phyloP scores from a whole-genome alignment of 2,113 vertebrate species.

The Brachirus orientalis region DNA sequence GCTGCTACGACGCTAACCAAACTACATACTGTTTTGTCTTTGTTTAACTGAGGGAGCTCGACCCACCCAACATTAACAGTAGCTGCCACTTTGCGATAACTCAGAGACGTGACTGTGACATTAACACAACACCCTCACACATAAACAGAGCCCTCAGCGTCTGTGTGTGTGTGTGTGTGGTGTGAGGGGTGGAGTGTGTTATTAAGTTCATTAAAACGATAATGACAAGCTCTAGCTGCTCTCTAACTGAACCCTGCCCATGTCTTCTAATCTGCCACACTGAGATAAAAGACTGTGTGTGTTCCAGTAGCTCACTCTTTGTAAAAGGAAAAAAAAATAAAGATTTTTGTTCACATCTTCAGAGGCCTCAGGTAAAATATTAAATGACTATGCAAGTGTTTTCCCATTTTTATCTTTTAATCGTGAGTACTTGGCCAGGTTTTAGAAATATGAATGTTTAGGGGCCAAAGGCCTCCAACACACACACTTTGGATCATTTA shows the following conservation, averaged over 20 bases:
- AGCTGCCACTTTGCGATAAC: constrained; percentile 34
- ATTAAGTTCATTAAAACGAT: constrained; percentile 63
- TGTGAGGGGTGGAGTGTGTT: constrained; percentile 54
- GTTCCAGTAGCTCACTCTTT: constrained; percentile 2
- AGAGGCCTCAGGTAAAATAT: constrained; percentile 56
- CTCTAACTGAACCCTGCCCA: constrained; percentile 45
- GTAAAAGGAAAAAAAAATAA: background rate
- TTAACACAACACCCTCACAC: constrained; percentile 15
- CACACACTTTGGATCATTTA: too few relatives aligned
- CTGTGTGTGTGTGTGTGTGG: constrained; percentile 14
- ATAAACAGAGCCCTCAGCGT: constrained; percentile 11
- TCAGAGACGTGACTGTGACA: constrained; percentile 1
- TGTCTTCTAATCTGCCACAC: constrained; percentile 59
- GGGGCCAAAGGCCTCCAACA: too few relatives aligned
- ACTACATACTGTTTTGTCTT: background rate
- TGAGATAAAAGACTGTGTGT: constrained; percentile 33
- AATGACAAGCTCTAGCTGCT: constrained; percentile 60
- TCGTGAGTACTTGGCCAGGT: background rate
- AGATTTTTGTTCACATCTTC: constrained; percentile 34
- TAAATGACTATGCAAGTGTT: constrained; percentile 36
- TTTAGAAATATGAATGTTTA: background rate
- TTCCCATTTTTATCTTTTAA: constrained; percentile 33
- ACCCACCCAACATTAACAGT: background rate
- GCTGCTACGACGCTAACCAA: background rate
- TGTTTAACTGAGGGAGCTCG: background rate